Conservation (phyloP, 23 tunicate species). For the Phallusia fumigata region DNA sequence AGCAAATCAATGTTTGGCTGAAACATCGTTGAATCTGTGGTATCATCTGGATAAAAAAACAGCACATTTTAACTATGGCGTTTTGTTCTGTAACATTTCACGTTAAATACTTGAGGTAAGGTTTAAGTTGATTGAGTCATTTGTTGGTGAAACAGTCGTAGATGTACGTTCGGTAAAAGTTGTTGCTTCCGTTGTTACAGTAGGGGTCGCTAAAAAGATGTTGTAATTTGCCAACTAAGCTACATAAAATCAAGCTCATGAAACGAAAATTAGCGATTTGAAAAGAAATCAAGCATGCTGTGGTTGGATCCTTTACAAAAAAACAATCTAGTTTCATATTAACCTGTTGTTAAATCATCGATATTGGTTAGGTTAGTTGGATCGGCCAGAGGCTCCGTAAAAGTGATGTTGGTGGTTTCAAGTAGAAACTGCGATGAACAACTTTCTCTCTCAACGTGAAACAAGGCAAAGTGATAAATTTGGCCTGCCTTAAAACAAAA, state of each 20-base stretch:
- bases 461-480: constrained; percentile 28
- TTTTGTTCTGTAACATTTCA: background rate
- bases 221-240: no score
- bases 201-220: background rate
- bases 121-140: background rate
- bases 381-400: background rate
- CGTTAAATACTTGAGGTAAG: background rate
- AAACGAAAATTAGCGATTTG: no score
- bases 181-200: background rate
- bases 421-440: constrained; percentile 22
- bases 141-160: background rate
- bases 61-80: background rate
- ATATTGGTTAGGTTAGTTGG: background rate
- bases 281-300: no score
- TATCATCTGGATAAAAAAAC: background rate
- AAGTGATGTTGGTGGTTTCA: constrained; percentile 15
- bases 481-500: constrained; percentile 6
- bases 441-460: constrained; percentile 26
- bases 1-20: constrained; percentile 18
- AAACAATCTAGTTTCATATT: no score
- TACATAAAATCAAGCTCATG: no score
- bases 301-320: no score
- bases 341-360: background rate
- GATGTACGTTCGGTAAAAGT: background rate
- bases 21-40: background rate